Evolutionary conservation across 2,113 vertebrate genomes (phyloP).

Genomic region (Beaufortia kweichowensis): DNA sequence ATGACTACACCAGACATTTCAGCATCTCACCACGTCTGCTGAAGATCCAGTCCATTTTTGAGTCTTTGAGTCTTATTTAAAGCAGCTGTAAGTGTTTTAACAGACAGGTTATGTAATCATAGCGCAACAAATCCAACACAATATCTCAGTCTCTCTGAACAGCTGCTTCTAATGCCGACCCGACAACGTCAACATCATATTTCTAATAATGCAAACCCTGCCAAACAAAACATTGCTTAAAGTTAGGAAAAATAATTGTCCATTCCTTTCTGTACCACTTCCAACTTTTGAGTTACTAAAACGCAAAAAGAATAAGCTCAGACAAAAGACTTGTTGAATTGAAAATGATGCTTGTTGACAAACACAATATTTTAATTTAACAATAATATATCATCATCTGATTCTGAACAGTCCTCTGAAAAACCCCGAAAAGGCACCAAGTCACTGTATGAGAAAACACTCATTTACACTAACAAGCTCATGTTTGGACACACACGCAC

Average conservation of each 20-base stretch:
- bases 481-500: too few relatives aligned
- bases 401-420: too few relatives aligned
- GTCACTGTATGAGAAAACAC: too few relatives aligned
- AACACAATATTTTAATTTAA: too few relatives aligned
- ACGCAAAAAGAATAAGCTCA: too few relatives aligned
- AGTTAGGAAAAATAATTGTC: neutral
- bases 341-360: too few relatives aligned
- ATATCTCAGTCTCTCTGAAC: slow-evolving; percentile 1
- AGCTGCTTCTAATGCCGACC: neutral
- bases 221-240: neutral
- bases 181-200: neutral
- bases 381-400: too few relatives aligned
- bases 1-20: neutral
- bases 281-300: too few relatives aligned
- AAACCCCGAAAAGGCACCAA: too few relatives aligned
- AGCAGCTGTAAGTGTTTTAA: slow-evolving; percentile 30
- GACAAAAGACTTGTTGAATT: too few relatives aligned
- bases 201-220: neutral
- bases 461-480: too few relatives aligned
- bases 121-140: neutral
- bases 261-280: neutral
- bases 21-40: neutral
- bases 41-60: neutral
- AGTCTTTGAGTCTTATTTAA: too few relatives aligned
- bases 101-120: slow-evolving; percentile 21